These are phyloP conservation scores for Remorina albescens DNA, from an alignment of 2,797 vertebrate genomes.

Conservation along the genomic window DNA sequence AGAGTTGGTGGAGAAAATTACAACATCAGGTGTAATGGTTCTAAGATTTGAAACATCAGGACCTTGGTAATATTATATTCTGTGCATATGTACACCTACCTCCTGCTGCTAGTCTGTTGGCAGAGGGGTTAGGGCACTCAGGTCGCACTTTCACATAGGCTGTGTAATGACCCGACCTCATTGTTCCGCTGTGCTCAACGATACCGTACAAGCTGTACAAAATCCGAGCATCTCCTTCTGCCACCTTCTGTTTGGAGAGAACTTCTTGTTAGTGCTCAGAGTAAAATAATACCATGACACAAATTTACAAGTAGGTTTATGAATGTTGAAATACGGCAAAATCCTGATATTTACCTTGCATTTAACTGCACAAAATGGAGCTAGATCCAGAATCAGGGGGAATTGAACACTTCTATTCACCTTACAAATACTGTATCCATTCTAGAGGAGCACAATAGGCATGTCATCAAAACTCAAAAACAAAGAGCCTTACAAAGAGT, in stretches of 20 bases:
- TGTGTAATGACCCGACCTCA: conserved; percentile 97
- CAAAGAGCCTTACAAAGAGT: not conserved
- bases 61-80: not conserved
- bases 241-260: conserved; percentile 82
- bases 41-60: not conserved
- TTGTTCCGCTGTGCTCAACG: conserved; percentile 97
- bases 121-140: conserved; percentile 73
- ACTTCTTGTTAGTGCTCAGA: conserved; percentile 16
- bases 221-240: conserved; percentile 85
- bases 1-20: not conserved
- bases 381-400: conserved; percentile 93
- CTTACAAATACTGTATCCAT: conserved; percentile 93
- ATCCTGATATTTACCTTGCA: conserved; percentile 89
- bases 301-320: not conserved
- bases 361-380: conserved; percentile 92
- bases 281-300: not conserved
- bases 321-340: not conserved
- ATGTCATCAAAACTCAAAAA: not conserved
- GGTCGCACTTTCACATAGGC: conserved; percentile 92
- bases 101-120: conserved; percentile 76
- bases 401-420: conserved; percentile 95
- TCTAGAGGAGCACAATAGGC: conserved; percentile 77
- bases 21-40: not conserved
- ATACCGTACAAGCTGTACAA: conserved; percentile 95
- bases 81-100: conserved; percentile 70